Evolutionary conservation across 2,797 vertebrate genomes (phyloP).

Genomic region (Florisuga fusca): DNA sequence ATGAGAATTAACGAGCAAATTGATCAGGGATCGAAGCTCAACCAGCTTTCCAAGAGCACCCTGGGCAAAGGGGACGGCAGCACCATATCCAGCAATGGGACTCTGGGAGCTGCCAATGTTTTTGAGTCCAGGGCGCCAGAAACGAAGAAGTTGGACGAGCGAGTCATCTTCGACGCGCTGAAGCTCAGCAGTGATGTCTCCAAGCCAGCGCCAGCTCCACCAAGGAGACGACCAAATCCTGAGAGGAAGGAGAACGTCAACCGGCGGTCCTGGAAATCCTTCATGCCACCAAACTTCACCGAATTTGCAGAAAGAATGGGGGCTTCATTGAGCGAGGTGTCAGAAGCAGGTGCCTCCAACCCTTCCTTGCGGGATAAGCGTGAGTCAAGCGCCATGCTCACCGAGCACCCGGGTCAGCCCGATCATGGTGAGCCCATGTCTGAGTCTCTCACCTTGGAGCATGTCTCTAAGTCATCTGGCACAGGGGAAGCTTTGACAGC

Average conservation of each 20-base stretch:
- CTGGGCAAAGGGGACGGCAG: constrained; percentile 88
- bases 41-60: constrained; percentile 93
- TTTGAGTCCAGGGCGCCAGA: constrained; percentile 86
- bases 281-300: constrained; percentile 94
- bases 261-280: constrained; percentile 96
- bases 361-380: constrained; percentile 87
- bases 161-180: constrained; percentile 96
- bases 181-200: constrained; percentile 92
- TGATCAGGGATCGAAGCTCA: constrained; percentile 94
- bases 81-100: constrained; percentile 95
- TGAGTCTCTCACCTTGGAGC: constrained; percentile 77
- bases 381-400: constrained; percentile 80
- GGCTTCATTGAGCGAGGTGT: constrained; percentile 86
- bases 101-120: constrained; percentile 85
- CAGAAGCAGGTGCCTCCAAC: constrained; percentile 78
- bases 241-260: constrained; percentile 93
- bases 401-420: constrained; percentile 67
- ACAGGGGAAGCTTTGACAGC: constrained; percentile 44
- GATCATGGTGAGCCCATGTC: constrained; percentile 63
- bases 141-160: constrained; percentile 90
- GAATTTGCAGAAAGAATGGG: constrained; percentile 96
- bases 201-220: constrained; percentile 84
- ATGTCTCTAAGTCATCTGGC: constrained; percentile 65
- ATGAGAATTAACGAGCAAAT: constrained; percentile 99
- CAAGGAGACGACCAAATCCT: constrained; percentile 76